These are phyloP conservation scores for Macropis europaea DNA, from an alignment of 2,888 invertebrate species.

Conservation along the genomic window DNA sequence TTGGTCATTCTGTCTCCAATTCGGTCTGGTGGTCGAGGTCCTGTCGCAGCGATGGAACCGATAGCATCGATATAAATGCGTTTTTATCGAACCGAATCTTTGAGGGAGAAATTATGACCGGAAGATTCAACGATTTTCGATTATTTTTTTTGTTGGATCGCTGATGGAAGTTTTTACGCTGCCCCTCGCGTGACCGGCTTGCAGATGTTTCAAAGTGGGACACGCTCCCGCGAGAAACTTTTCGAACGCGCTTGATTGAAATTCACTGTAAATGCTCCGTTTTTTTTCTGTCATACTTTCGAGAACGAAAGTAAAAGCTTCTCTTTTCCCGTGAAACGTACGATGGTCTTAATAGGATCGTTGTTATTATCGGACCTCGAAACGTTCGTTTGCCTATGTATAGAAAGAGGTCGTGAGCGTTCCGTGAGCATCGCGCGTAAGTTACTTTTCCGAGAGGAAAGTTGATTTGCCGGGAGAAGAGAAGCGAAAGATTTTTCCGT, in stretches of 20 bases:
- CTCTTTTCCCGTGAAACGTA: too few relatives aligned
- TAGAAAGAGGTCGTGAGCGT: not conserved
- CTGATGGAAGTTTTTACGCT: not conserved
- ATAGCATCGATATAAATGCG: slow-evolving; percentile 13
- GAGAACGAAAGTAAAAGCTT: too few relatives aligned
- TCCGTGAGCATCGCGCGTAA: not conserved
- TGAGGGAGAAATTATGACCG: not conserved
- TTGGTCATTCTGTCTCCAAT: too few relatives aligned
- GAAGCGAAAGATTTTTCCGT: slow-evolving; percentile 12
- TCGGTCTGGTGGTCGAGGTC: too few relatives aligned
- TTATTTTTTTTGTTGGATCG: not conserved
- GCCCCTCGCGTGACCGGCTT: not conserved
- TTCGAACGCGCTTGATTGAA: not conserved
- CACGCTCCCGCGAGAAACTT: not conserved
- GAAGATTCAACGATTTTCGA: not conserved
- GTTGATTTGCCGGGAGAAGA: slow-evolving; percentile 13
- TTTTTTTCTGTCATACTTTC: too few relatives aligned
- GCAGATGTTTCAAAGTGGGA: slow-evolving; percentile 3
- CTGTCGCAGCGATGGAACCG: too few relatives aligned
- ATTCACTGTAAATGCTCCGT: too few relatives aligned
- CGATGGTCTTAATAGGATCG: too few relatives aligned
- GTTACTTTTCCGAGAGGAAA: not conserved
- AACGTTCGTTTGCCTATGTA: not conserved
- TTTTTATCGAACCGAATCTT: not conserved
- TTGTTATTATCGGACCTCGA: too few relatives aligned